A percentile compares a stretch with the other conserved stretches of the same genome.
These are phyloP conservation scores for Drosophila guanche DNA, from an alignment of 1,140 invertebrate genomes.

Conservation along the genomic window DNA sequence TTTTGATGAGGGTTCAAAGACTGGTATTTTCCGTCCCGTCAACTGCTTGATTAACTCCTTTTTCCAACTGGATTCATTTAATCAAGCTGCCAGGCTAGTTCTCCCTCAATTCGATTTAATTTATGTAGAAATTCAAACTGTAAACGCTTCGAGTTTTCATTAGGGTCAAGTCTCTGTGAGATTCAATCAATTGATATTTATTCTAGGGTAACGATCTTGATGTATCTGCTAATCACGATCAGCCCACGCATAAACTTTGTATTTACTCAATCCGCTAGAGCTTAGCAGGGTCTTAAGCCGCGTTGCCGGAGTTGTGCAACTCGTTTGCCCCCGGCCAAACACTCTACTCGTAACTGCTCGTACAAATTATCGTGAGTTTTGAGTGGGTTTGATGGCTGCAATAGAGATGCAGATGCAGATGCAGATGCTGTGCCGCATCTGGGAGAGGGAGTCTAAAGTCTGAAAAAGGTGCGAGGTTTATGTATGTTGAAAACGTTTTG, in stretches of 20 bases:
- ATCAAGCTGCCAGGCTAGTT: slow-evolving; percentile 15
- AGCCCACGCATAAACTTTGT: slow-evolving; percentile 44
- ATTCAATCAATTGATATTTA: slow-evolving; percentile 46
- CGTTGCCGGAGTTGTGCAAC: slow-evolving; percentile 49
- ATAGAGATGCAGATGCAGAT: slow-evolving; percentile 49
- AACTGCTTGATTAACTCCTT: slow-evolving; percentile 49
- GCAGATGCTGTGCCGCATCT: slow-evolving; percentile 31
- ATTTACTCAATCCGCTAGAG: slow-evolving; percentile 45
- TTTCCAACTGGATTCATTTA: slow-evolving; percentile 35
- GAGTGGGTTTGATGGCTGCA: slow-evolving; percentile 72
- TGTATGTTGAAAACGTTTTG: slow-evolving; percentile 78
- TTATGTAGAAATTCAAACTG: slow-evolving; percentile 6
- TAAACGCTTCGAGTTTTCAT: background rate
- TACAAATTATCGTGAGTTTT: slow-evolving; percentile 67
- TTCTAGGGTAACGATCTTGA: slow-evolving; percentile 25
- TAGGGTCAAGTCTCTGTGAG: slow-evolving; percentile 27
- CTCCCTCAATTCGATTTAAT: background rate
- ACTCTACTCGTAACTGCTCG: background rate
- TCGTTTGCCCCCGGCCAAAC: slow-evolving; percentile 57
- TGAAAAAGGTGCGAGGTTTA: slow-evolving; percentile 74
- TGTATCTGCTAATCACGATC: slow-evolving; percentile 61
- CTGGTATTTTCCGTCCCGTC: slow-evolving; percentile 43
- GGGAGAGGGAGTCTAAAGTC: slow-evolving; percentile 29
- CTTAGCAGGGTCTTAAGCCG: slow-evolving; percentile 30
- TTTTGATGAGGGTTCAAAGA: slow-evolving; percentile 38